A percentile compares a stretch with the other conserved stretches of the same genome.
These are phyloP conservation scores for Rapana venosa DNA, from an alignment of 2,888 invertebrate species.

Conservation along the genomic window DNA sequence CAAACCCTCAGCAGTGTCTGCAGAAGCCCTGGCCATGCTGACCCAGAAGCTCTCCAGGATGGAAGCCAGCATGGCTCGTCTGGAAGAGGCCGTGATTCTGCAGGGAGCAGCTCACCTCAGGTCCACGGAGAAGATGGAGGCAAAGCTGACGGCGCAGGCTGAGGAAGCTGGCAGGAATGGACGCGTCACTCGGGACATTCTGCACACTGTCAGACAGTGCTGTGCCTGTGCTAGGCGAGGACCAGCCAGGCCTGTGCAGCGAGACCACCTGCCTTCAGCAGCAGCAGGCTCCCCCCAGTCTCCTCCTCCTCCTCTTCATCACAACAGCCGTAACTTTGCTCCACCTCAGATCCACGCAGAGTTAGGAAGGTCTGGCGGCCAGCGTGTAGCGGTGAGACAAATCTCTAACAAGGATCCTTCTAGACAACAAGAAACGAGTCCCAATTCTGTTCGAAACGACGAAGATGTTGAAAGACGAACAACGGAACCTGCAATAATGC, in stretches of 20 bases:
- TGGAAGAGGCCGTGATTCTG: not conserved
- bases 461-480: no score
- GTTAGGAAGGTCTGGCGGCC: no score
- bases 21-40: conserved; percentile 14
- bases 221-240: not conserved
- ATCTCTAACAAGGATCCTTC: not conserved
- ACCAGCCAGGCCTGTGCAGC: not conserved
- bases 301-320: not conserved
- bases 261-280: not conserved
- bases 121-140: not conserved
- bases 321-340: no score
- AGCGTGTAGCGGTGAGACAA: no score
- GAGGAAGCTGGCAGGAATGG: not conserved
- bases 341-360: no score
- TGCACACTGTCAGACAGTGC: not conserved
- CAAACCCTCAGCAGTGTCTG: no score
- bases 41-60: conserved; percentile 5
- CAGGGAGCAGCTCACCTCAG: conserved; percentile 16
- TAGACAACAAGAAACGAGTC: not conserved
- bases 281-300: not conserved
- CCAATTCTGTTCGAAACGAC: not conserved
- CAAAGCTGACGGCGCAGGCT: not conserved
- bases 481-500: no score
- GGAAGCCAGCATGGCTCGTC: not conserved
- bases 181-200: not conserved